Conservation (phyloP, 2,888 invertebrate species). For the Sialis fuliginosa region DNA sequence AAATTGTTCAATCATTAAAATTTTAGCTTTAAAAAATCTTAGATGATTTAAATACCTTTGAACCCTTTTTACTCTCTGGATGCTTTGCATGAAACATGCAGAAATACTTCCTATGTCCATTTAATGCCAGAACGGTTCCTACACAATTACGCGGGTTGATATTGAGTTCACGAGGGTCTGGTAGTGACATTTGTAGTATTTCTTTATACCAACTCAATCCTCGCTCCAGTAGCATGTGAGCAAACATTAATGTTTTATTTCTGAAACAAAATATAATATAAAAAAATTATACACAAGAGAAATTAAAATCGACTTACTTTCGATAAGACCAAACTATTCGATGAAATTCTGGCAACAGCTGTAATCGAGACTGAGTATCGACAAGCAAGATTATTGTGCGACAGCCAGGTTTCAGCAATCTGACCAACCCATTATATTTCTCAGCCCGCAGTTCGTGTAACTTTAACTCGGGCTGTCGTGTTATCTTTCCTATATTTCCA, state of each 20-base stretch:
- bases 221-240: constrained; percentile 81
- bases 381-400: constrained; percentile 82
- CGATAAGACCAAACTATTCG: constrained; percentile 90
- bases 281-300: background rate
- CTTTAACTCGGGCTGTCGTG: constrained; percentile 43
- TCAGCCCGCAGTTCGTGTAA: constrained; percentile 87
- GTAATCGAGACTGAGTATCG: constrained; percentile 72
- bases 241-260: constrained; percentile 92
- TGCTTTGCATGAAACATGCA: constrained; percentile 98
- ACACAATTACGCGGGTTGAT: constrained; percentile 95
- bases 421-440: constrained; percentile 87
- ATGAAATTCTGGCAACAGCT: constrained; percentile 80
- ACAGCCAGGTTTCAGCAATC: constrained; percentile 86
- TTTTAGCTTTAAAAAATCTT: background rate
- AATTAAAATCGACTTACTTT: constrained; percentile 40
- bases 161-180: constrained; percentile 61
- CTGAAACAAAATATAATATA: constrained; percentile 26
- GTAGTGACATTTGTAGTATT: constrained; percentile 70
- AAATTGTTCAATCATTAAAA: constrained; percentile 5
- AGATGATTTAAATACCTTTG: constrained; percentile 31
- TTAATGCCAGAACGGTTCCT: constrained; percentile 87
- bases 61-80: constrained; percentile 52
- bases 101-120: constrained; percentile 94
- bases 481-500: too few species aligned
- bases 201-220: constrained; percentile 88